These are phyloP conservation scores for Iphiclides podalirius DNA, from an alignment of 2,888 invertebrate genomes.

Conservation along the genomic window DNA sequence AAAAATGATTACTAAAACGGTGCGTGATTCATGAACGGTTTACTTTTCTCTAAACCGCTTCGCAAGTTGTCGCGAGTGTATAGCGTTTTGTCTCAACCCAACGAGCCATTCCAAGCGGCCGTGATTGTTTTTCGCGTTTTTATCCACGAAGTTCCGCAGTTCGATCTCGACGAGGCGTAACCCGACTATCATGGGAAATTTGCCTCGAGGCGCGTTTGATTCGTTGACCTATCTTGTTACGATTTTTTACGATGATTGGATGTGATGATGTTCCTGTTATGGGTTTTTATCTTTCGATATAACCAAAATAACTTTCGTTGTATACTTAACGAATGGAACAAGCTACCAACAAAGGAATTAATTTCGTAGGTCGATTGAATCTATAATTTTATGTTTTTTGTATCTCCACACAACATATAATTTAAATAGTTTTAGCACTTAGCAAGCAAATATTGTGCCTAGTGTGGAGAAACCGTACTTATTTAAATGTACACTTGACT, in stretches of 20 bases:
- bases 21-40: too few relatives aligned
- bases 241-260: not conserved
- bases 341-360: conserved; percentile 11
- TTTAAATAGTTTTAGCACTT: conserved; percentile 3
- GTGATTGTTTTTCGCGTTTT: conserved; percentile 15
- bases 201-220: conserved; percentile 3
- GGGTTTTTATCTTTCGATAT: too few relatives aligned
- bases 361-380: conserved; percentile 25
- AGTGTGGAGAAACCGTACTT: too few relatives aligned
- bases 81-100: conserved; percentile 4
- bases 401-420: conserved; percentile 29
- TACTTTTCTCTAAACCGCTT: too few relatives aligned
- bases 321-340: not conserved
- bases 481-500: too few relatives aligned
- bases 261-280: too few relatives aligned
- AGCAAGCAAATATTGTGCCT: not conserved
- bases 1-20: too few relatives aligned
- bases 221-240: conserved; percentile 5
- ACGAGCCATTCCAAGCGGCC: not conserved
- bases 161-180: conserved; percentile 13
- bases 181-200: conserved; percentile 17
- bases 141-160: conserved; percentile 9
- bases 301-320: too few relatives aligned
- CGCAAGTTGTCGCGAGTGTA: too few relatives aligned
- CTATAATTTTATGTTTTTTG: conserved; percentile 64